phyloP scores from a whole-genome alignment of 2,797 vertebrate species.

The Petrocephalus schoutedeni region DNA sequence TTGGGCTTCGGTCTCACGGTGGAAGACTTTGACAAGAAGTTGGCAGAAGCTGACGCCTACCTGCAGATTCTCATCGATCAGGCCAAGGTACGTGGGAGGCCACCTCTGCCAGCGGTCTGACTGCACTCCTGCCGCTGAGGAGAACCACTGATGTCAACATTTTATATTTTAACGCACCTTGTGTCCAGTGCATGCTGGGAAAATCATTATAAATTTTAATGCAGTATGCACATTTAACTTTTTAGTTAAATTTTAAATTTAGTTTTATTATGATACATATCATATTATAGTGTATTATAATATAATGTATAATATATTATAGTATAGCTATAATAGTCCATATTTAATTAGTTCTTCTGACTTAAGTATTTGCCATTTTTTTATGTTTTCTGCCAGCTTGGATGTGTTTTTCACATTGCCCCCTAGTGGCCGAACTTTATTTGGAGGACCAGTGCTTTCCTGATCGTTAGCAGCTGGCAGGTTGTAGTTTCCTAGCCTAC shows the following conservation, averaged over 20 bases:
- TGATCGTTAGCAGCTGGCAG: background rate
- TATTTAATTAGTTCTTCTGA: background rate
- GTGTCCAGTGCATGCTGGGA: background rate
- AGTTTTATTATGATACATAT: background rate
- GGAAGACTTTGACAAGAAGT: slow-evolving; percentile 98
- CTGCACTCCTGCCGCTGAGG: background rate
- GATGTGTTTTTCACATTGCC: background rate
- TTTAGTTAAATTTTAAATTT: background rate
- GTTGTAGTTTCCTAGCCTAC: background rate
- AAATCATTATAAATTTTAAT: too few species aligned
- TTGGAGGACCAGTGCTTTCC: background rate
- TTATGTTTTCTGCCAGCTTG: background rate
- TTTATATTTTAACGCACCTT: background rate
- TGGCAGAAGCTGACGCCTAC: slow-evolving; percentile 95
- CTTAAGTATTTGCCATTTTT: background rate
- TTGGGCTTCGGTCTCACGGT: slow-evolving; percentile 90
- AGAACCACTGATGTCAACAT: background rate
- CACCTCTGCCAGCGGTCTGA: background rate
- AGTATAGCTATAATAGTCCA: background rate
- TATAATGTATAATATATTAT: background rate
- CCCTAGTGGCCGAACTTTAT: background rate
- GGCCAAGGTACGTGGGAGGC: slow-evolving; percentile 74
- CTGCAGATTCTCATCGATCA: slow-evolving; percentile 98
- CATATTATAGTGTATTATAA: too few species aligned
- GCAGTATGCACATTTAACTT: background rate